These are phyloP conservation scores for Phyllotreta striolata DNA, from an alignment of 2,888 invertebrate genomes.

Conservation along the genomic window DNA sequence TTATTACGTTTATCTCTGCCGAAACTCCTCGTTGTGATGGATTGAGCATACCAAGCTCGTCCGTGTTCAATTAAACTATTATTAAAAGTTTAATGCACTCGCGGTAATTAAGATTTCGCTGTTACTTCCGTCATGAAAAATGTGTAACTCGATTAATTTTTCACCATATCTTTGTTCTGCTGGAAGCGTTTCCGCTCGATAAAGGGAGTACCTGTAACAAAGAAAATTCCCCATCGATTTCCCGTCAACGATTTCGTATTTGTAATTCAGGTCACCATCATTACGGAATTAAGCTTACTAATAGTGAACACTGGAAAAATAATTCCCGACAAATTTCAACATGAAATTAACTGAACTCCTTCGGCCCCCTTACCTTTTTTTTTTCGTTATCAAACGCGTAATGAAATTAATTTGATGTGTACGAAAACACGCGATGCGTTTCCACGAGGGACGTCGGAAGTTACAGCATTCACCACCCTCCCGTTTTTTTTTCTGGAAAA, in stretches of 20 bases:
- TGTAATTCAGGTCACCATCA: conserved; percentile 20
- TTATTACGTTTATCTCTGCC: conserved; percentile 28
- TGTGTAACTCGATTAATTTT: not conserved
- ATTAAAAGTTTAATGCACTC: no score
- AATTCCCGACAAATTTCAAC: conserved; percentile 19
- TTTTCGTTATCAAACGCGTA: conserved; percentile 7
- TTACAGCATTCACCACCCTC: no score
- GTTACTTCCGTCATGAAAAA: no score
- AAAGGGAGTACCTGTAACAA: conserved; percentile 7
- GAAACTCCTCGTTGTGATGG: conserved; percentile 21
- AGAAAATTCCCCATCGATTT: conserved; percentile 18
- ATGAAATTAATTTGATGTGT: conserved; percentile 17
- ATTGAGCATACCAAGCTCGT: conserved; percentile 4
- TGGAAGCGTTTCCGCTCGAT: not conserved
- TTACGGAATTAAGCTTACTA: conserved; percentile 21
- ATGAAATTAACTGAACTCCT: conserved; percentile 10
- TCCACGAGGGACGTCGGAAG: conserved; percentile 1
- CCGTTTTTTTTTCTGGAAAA: no score
- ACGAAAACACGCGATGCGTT: conserved; percentile 4
- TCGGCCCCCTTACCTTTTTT: not conserved
- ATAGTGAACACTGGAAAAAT: conserved; percentile 19
- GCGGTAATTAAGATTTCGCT: no score
- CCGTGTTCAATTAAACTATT: conserved; percentile 9
- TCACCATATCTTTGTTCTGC: conserved; percentile 1
- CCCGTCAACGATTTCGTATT: conserved; percentile 19